Evolutionary conservation across 2,888 invertebrate genomes (phyloP), one percentile per base, ranked within the genome.

Genomic region (Eristalis intricaria): DNA sequence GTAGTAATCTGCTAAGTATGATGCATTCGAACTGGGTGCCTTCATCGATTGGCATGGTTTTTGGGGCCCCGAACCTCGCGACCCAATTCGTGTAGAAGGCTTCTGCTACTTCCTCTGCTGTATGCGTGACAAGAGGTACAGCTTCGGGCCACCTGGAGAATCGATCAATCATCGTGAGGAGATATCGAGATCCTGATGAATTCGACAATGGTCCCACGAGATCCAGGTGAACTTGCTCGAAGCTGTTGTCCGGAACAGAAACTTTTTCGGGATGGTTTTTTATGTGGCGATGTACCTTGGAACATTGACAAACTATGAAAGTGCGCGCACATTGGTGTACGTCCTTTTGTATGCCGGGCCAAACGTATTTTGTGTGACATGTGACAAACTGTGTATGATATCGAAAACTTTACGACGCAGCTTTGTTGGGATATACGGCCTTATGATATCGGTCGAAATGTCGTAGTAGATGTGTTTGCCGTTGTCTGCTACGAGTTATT

Each of bases 251-350:
- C 13, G 23, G 22, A 23, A 58, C 58, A 23, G 23, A 11, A 58
- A 23, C 11, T 22, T 10, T 23, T 7, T 10, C 3, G 22, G 58
- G 7, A 58, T 23, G 7, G 23, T 58, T 58, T n/a, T 70, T 60
- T 15, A 60, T 70, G 43, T 61, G 43, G 11, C 56, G 23, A 10
- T 70, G 60, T 15, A 70, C 60, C 35, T 70, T 70, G 4, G 70
- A 38, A 29, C 38, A 38, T 61, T 71, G 71, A 23, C 71, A 71
- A 13, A 22, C 23, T 22, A 71, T 29, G 22, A 61, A 71, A 15
- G 40, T 11, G 2, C 26, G 32, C 23, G 61, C 7, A 26, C 60
- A 61, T 8, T 10, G 4, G 8, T 61, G 58, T 19, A 71, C 60
- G 13, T 61, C 1, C 11, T 61, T 61, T 22, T 61, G 35, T 1